Evolutionary conservation across 1,140 invertebrate species (phyloP).

Genomic region (Pteromalus puparum): DNA sequence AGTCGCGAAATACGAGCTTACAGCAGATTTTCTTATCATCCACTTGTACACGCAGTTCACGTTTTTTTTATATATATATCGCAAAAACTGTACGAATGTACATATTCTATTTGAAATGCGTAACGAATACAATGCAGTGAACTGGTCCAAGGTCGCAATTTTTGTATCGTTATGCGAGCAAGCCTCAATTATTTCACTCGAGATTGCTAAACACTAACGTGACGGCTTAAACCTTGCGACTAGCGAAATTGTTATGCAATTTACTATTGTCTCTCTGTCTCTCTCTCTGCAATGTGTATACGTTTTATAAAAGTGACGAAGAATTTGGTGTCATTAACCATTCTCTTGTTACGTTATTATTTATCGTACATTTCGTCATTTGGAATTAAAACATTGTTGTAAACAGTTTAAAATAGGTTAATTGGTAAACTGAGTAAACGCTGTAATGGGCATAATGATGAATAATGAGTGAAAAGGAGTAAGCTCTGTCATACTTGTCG

Average conservation of each 20-base stretch:
- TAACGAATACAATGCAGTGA: background rate
- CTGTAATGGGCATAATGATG: too few relatives aligned
- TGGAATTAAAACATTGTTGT: too few relatives aligned
- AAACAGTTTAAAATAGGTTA: too few relatives aligned
- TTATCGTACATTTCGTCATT: background rate
- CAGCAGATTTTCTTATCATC: too few relatives aligned
- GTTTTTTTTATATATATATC: too few relatives aligned
- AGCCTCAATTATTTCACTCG: slow-evolving; percentile 15
- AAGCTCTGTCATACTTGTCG: too few relatives aligned
- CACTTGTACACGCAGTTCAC: too few relatives aligned
- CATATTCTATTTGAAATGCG: background rate
- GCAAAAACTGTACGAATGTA: too few relatives aligned
- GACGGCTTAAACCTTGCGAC: background rate
- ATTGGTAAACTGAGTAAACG: too few relatives aligned
- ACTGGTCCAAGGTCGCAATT: slow-evolving; percentile 18
- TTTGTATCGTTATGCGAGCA: background rate
- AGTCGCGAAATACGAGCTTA: too few relatives aligned
- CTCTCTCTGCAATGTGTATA: background rate
- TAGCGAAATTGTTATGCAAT: background rate
- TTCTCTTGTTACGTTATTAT: background rate
- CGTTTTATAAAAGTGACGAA: too few relatives aligned
- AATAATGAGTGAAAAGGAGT: too few relatives aligned
- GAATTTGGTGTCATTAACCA: background rate
- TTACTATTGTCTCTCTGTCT: background rate
- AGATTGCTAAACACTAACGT: slow-evolving; percentile 1